Conservation (phyloP, 37 sponge, comb jelly and placozoan genomes). For the Corticium candelabrum region DNA sequence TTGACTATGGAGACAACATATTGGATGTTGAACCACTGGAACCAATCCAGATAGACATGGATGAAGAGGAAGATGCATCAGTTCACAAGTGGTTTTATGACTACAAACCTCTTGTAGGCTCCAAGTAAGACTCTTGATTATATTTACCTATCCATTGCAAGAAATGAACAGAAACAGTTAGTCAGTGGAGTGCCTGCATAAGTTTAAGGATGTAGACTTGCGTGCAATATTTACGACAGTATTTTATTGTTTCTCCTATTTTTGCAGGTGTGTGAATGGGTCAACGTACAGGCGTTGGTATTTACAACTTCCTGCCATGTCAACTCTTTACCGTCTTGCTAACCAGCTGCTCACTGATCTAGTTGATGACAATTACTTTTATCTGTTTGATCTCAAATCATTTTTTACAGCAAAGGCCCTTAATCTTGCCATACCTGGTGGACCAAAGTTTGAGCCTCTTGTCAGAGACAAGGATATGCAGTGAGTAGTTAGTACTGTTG, state of each 20-base stretch:
- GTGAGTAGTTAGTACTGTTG: not conserved
- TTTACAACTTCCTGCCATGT: constrained; percentile 79
- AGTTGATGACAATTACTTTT: constrained; percentile 95
- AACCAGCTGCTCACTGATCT: constrained; percentile 97
- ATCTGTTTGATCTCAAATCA: constrained; percentile 95
- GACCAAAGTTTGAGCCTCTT: constrained; percentile 99
- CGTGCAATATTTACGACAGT: too few species aligned
- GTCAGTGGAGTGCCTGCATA: too few species aligned
- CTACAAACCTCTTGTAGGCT: constrained; percentile 75
- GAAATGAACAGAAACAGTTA: too few species aligned
- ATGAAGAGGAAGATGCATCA: constrained; percentile 82
- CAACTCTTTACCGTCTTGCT: constrained; percentile 95
- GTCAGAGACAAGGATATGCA: constrained; percentile 56
- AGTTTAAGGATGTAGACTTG: too few species aligned
- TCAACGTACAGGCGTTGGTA: constrained; percentile 85
- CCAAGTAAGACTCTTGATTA: constrained; percentile 50
- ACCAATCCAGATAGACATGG: constrained; percentile 97
- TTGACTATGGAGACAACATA: constrained; percentile 97
- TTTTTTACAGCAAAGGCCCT: constrained; percentile 99
- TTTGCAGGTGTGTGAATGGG: constrained; percentile 76
- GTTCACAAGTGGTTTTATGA: constrained; percentile 97
- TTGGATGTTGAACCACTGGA: constrained; percentile 99
- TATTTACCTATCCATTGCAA: too few species aligned
- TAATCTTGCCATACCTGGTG: constrained; percentile 97
- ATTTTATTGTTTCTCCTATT: too few species aligned